phyloP scores from a whole-genome alignment of 2,888 invertebrate genomes.

The Incurvaria masculella region DNA sequence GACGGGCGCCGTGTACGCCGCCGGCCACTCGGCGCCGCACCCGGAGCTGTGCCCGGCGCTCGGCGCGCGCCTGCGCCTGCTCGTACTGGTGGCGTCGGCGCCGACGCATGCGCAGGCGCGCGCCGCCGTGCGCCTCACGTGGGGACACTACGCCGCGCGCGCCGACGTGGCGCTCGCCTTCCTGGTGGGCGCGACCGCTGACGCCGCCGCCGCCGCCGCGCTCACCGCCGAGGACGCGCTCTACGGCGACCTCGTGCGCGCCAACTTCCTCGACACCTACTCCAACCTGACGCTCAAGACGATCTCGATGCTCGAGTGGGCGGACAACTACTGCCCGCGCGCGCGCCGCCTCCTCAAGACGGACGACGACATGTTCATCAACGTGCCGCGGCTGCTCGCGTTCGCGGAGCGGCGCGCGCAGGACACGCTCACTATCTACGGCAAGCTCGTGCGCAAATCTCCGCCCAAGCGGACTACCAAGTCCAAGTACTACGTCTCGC shows the following conservation, averaged over 20 bases:
- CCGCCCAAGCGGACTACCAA: slow-evolving; percentile 80
- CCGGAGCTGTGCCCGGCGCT: slow-evolving; percentile 65
- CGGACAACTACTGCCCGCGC: slow-evolving; percentile 70
- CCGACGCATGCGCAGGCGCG: slow-evolving; percentile 67
- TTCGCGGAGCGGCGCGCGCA: slow-evolving; percentile 61
- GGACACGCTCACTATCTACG: slow-evolving; percentile 73
- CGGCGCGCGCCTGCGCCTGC: slow-evolving; percentile 59
- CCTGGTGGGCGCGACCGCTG: slow-evolving; percentile 61
- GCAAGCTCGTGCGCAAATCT: slow-evolving; percentile 79
- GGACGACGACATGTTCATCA: slow-evolving; percentile 89
- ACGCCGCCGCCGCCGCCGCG: slow-evolving; percentile 37
- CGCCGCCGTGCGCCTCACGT: slow-evolving; percentile 74
- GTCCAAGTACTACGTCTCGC: slow-evolving; percentile 86
- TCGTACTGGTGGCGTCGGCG: slow-evolving; percentile 72
- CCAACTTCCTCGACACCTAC: slow-evolving; percentile 70
- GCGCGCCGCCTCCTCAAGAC: slow-evolving; percentile 77
- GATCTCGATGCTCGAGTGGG: slow-evolving; percentile 79
- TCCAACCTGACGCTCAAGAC: slow-evolving; percentile 82
- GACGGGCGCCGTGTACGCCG: slow-evolving; percentile 64
- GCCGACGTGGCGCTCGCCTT: slow-evolving; percentile 65
- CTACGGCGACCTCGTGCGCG: slow-evolving; percentile 66
- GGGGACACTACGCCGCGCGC: slow-evolving; percentile 71
- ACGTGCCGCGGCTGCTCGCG: slow-evolving; percentile 67
- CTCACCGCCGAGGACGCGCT: slow-evolving; percentile 65
- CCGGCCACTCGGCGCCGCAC: slow-evolving; percentile 65